Conservation (phyloP, 2,888 invertebrate genomes). For the Drosophila fungiperda region DNA sequence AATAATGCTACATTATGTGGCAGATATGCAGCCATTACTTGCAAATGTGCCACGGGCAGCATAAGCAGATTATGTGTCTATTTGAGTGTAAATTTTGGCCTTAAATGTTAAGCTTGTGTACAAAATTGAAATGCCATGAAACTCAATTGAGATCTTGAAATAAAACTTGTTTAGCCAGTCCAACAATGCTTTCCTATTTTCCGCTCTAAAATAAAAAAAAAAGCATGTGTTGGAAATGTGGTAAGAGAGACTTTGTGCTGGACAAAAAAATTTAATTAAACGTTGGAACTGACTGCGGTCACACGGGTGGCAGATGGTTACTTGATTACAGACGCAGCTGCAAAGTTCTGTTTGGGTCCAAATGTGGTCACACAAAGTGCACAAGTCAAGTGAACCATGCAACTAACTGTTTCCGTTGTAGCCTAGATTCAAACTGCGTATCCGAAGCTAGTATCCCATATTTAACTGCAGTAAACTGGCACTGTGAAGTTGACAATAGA, state of each 20-base stretch:
- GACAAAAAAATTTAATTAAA: constrained; percentile 54
- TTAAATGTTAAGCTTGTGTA: background rate
- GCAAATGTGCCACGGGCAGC: constrained; percentile 31
- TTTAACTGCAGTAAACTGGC: constrained; percentile 19
- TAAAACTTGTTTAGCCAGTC: background rate
- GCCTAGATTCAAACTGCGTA: constrained; percentile 25
- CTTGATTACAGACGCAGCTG: constrained; percentile 4
- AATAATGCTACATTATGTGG: constrained; percentile 49
- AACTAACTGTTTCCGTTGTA: constrained; percentile 9
- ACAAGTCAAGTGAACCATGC: constrained; percentile 28
- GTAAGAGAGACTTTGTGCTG: constrained; percentile 10
- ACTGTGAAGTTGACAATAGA: constrained; percentile 6
- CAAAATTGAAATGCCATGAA: background rate
- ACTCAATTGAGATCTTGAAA: background rate
- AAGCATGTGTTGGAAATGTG: constrained; percentile 16
- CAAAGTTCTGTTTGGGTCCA: constrained; percentile 29
- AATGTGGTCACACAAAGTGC: constrained; percentile 47
- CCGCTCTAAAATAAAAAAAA: constrained; percentile 9
- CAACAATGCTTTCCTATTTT: constrained; percentile 11
- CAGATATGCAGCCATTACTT: constrained; percentile 36
- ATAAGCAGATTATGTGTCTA: constrained; percentile 30
- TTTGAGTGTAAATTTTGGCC: constrained; percentile 28
- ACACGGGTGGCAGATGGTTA: constrained; percentile 8
- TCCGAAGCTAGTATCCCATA: constrained; percentile 15
- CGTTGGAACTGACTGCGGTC: constrained; percentile 7